phyloP scores from a whole-genome alignment of 2,113 vertebrate genomes.

The Proterorhinus semilunaris region DNA sequence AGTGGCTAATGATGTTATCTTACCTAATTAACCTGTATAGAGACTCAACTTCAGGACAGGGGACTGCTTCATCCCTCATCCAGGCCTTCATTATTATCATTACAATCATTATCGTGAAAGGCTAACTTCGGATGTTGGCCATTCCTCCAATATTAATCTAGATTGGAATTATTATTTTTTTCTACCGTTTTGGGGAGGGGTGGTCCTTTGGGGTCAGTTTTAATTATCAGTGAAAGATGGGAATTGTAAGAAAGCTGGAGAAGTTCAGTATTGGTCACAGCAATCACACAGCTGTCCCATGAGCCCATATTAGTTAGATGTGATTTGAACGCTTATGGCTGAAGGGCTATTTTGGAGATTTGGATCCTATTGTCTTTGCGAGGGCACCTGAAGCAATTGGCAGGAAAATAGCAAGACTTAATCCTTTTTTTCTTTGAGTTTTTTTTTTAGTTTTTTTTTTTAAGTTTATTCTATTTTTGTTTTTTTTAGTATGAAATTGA shows the following conservation, averaged over 20 bases:
- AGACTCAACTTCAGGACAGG: conserved; percentile 76
- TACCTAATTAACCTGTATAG: conserved; percentile 85
- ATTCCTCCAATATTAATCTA: conserved; percentile 73
- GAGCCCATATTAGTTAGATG: conserved; percentile 29
- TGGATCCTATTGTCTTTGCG: conserved; percentile 11
- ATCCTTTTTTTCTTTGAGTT: no score
- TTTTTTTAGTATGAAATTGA: no score
- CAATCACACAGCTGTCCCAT: conserved; percentile 52
- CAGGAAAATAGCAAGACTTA: background rate
- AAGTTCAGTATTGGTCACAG: conserved; percentile 68
- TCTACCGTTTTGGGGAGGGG: conserved; percentile 38
- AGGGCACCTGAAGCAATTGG: background rate
- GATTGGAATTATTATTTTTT: conserved; percentile 56
- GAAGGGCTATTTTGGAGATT: conserved; percentile 41
- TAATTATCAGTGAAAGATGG: conserved; percentile 70
- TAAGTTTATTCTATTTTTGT: no score
- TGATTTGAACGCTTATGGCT: conserved; percentile 45
- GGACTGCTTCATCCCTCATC: conserved; percentile 78
- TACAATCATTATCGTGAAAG: conserved; percentile 76
- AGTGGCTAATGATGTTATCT: conserved; percentile 85
- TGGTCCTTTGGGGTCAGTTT: conserved; percentile 74
- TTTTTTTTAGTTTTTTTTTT: no score
- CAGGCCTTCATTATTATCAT: conserved; percentile 80
- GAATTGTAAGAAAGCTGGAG: conserved; percentile 53
- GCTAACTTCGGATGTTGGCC: conserved; percentile 74